These are phyloP conservation scores for Rhingia campestris DNA, from an alignment of 2,888 invertebrate genomes.

Conservation along the genomic window DNA sequence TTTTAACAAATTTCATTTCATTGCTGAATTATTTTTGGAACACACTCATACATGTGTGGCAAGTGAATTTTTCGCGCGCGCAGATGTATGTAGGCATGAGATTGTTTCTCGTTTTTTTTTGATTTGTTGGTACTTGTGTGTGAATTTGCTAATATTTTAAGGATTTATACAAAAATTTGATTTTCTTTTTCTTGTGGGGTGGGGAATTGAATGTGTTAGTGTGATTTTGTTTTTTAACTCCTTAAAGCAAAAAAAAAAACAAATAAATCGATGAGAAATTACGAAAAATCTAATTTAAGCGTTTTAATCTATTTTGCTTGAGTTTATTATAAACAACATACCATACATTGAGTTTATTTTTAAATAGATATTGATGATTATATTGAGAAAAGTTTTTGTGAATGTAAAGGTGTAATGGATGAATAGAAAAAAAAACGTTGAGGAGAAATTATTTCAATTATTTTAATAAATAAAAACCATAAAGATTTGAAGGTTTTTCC, in stretches of 20 bases:
- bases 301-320: slow-evolving; percentile 49
- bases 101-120: slow-evolving; percentile 15
- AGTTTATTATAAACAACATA: slow-evolving; percentile 46
- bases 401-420: slow-evolving; percentile 1
- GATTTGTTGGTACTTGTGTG: slow-evolving; percentile 11
- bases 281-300: slow-evolving; percentile 74
- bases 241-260: slow-evolving; percentile 39
- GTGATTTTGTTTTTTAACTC: slow-evolving; percentile 26
- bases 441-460: too few species aligned
- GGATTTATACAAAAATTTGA: slow-evolving; percentile 23
- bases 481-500: too few species aligned
- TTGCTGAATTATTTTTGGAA: slow-evolving; percentile 82
- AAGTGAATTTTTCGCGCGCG: slow-evolving; percentile 54
- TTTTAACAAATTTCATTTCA: slow-evolving; percentile 76
- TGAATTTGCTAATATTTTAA: slow-evolving; percentile 53
- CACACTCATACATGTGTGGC: slow-evolving; percentile 58
- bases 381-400: slow-evolving; percentile 25
- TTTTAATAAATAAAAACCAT: too few species aligned
- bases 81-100: slow-evolving; percentile 19
- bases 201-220: slow-evolving; percentile 21
- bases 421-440: too few species aligned
- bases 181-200: slow-evolving; percentile 19
- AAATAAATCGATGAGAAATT: slow-evolving; percentile 66
- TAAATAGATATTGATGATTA: slow-evolving; percentile 32
- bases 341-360: slow-evolving; percentile 25